Evolutionary conservation across 2,797 vertebrate species (phyloP).

Genomic region (Eulemur rubriventer): DNA sequence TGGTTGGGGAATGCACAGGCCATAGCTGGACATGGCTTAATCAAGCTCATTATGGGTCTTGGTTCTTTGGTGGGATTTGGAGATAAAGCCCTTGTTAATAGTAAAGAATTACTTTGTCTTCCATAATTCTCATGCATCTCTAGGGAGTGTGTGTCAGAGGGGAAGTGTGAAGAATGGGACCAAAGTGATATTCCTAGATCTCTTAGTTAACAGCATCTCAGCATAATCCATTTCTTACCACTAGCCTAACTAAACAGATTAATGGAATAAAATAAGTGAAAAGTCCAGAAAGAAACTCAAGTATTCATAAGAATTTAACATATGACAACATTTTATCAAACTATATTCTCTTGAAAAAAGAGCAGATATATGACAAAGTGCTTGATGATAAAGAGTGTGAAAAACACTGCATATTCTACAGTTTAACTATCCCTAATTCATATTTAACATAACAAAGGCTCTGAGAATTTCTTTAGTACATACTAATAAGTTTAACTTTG

Average conservation of each 20-base stretch:
- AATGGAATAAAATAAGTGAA: not conserved
- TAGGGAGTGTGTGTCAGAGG: not conserved
- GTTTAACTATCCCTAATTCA: not conserved
- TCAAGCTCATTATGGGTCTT: not conserved
- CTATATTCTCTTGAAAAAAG: not conserved
- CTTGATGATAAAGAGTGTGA: not conserved
- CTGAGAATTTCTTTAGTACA: not conserved
- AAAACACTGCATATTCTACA: not conserved
- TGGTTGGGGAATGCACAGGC: not conserved
- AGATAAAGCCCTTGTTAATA: not conserved
- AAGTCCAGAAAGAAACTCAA: not conserved
- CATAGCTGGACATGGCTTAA: not conserved
- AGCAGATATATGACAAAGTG: not conserved
- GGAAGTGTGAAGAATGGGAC: not conserved
- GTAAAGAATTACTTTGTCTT: not conserved
- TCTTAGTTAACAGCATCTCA: not conserved
- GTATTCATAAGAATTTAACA: not conserved
- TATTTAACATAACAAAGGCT: not conserved
- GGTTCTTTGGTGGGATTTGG: not conserved
- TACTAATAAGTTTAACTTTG: not conserved
- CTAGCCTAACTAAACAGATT: not conserved
- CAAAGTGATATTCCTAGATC: not conserved
- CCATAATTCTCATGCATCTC: not conserved
- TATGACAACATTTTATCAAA: not conserved
- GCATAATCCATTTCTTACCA: not conserved